Evolutionary conservation across 2,797 vertebrate genomes (phyloP).

Genomic region (Enteromius treurensis): DNA sequence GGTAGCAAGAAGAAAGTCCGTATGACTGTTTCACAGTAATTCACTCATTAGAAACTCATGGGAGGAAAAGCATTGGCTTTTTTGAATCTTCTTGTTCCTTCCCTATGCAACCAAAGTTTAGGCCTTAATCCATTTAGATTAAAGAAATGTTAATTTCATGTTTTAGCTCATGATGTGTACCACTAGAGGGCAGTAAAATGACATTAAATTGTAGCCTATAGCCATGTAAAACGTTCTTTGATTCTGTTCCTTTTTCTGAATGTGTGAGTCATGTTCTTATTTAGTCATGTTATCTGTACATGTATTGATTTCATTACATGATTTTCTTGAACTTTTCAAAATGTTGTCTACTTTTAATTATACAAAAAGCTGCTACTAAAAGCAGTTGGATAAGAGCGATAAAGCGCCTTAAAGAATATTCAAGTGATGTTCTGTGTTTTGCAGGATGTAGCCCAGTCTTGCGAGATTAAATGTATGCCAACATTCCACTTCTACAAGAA

Average conservation of each 20-base stretch:
- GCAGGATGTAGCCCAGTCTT: conserved; percentile 81
- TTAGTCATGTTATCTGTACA: not conserved
- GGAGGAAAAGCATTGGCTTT: not conserved
- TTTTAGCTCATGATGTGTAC: not conserved
- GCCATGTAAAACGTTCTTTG: not conserved
- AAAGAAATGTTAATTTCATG: not conserved
- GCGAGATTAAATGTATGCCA: conserved; percentile 86
- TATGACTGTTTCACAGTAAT: not conserved
- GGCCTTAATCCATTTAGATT: too few species aligned
- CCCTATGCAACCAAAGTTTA: too few species aligned
- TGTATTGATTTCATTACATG: not conserved
- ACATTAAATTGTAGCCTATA: not conserved
- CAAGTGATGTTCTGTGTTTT: not conserved
- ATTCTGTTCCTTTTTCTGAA: not conserved
- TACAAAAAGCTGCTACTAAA: not conserved
- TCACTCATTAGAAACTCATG: not conserved
- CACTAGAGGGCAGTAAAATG: conserved; percentile 22
- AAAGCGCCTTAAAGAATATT: not conserved
- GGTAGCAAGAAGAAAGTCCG: not conserved
- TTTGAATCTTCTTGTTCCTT: too few species aligned
- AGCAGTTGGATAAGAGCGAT: not conserved
- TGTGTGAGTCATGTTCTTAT: not conserved
- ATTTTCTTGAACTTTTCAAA: not conserved
- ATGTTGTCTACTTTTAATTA: not conserved
- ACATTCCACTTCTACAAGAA: conserved; percentile 88